Evolutionary conservation across 2,888 invertebrate species (phyloP).

Genomic region (Dolichopus griseipennis): DNA sequence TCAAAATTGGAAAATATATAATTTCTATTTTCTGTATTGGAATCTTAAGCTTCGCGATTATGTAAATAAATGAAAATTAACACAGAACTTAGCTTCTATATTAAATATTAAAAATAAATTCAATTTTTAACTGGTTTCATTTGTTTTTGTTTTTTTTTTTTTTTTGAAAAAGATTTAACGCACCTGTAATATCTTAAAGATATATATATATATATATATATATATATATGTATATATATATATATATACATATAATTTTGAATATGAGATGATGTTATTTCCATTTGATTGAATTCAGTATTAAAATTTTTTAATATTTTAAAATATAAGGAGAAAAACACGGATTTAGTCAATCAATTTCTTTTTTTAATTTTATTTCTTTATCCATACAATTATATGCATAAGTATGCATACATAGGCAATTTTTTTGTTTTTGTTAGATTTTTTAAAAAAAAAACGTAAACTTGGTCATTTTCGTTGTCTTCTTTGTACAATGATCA

Average conservation of each 20-base stretch:
- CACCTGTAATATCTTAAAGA: neutral
- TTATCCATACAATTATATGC: neutral
- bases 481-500: no score
- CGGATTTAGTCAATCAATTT: conserved; percentile 1
- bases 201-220: neutral
- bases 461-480: no score
- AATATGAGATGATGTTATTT: neutral
- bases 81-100: no score
- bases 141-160: neutral
- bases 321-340: neutral
- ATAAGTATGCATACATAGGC: no score
- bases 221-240: no score
- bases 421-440: no score
- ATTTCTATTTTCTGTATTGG: no score
- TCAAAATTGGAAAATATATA: no score
- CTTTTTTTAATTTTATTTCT: neutral
- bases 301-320: neutral
- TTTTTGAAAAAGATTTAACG: neutral
- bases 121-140: neutral
- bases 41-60: no score
- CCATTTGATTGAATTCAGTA: neutral
- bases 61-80: no score
- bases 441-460: no score
- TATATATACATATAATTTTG: neutral
- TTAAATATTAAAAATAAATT: neutral